phyloP scores from a whole-genome alignment of 2,888 invertebrate species.

The Drosophila paranaensis region DNA sequence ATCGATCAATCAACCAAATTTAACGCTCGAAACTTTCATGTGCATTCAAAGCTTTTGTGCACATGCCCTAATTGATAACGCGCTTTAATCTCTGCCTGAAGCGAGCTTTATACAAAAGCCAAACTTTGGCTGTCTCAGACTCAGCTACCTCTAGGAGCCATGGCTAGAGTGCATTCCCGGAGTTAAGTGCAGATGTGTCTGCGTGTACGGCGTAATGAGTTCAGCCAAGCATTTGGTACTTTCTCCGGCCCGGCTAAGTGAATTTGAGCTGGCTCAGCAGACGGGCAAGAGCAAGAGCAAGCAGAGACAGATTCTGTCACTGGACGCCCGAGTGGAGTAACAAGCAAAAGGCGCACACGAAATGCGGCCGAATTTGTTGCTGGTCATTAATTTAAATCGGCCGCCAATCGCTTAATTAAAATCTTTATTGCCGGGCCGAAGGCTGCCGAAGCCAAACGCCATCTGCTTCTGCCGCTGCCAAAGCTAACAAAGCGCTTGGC shows the following conservation, averaged over 20 bases:
- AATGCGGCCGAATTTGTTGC: slow-evolving; percentile 44
- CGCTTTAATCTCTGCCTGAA: neutral
- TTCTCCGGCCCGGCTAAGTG: slow-evolving; percentile 27
- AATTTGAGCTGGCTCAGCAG: slow-evolving; percentile 18
- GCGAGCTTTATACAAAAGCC: neutral
- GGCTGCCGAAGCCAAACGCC: slow-evolving; percentile 27
- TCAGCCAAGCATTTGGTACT: slow-evolving; percentile 32
- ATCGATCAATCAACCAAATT: too few relatives aligned
- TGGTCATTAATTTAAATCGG: slow-evolving; percentile 57
- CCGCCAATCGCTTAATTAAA: slow-evolving; percentile 77
- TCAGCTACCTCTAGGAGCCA: neutral
- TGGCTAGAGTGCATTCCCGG: neutral
- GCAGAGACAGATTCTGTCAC: slow-evolving; percentile 34
- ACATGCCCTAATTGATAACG: neutral
- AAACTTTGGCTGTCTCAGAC: neutral
- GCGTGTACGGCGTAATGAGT: slow-evolving; percentile 21
- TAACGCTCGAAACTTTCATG: neutral
- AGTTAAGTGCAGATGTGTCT: neutral
- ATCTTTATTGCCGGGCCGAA: slow-evolving; percentile 65
- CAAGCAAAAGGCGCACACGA: slow-evolving; percentile 56
- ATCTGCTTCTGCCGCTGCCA: slow-evolving; percentile 25
- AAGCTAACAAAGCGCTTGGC: slow-evolving; percentile 39
- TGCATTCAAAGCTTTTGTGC: neutral
- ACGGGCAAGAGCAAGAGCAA: slow-evolving; percentile 6
- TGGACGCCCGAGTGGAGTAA: slow-evolving; percentile 35